A percentile compares a stretch with the other conserved stretches of the same genome.
These are phyloP conservation scores for Acrobasis suavella DNA, from an alignment of 2,888 invertebrate species.

Conservation along the genomic window DNA sequence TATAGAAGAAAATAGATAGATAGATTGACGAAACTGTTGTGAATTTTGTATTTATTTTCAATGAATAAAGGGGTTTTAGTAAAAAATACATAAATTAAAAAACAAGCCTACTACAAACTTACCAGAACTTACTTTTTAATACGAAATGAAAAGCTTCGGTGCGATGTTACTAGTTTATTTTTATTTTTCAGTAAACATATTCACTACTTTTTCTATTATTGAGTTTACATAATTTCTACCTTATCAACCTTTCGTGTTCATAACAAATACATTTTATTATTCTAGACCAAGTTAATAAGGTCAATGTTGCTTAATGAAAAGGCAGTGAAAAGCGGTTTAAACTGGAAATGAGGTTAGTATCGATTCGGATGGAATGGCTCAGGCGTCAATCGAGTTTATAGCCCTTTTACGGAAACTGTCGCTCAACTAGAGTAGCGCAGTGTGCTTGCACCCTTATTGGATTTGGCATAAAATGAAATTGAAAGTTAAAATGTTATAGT, in stretches of 20 bases:
- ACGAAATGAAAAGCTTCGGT: no score
- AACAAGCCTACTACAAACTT: no score
- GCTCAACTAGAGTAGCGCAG: conserved; percentile 18
- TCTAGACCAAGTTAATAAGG: conserved; percentile 2
- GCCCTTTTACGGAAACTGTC: conserved; percentile 23
- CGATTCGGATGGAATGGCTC: conserved; percentile 24
- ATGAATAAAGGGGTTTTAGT: no score
- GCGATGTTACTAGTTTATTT: no score
- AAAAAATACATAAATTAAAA: no score
- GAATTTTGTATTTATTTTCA: no score
- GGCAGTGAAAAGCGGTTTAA: conserved; percentile 16
- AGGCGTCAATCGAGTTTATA: conserved; percentile 24
- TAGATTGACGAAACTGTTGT: no score
- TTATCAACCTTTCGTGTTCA: not conserved
- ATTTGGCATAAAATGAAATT: conserved; percentile 16
- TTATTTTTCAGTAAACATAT: no score
- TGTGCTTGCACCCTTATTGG: conserved; percentile 18
- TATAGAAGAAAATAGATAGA: no score
- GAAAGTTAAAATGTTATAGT: conserved; percentile 2
- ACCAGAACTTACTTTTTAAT: no score
- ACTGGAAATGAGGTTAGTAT: conserved; percentile 22
- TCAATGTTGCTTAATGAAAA: conserved; percentile 20
- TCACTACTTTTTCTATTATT: no score
- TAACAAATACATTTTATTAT: not conserved
- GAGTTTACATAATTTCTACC: no score